Evolutionary conservation across 2,888 invertebrate genomes (phyloP), one percentile per base, ranked within the genome.

Genomic region (Synergus laeviventris): DNA sequence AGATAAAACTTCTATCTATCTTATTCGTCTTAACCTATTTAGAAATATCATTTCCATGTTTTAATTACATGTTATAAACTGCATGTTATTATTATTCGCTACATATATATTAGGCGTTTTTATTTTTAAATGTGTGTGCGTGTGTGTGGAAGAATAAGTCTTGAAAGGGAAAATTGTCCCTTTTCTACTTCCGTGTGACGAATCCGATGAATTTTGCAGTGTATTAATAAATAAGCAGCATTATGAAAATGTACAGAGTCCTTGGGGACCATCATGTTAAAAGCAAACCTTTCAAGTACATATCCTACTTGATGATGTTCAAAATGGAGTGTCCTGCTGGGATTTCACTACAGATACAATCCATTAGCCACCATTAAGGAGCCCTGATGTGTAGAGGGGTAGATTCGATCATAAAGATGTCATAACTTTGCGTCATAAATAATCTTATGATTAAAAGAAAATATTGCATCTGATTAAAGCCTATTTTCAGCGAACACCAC

Each of bases 401-500:
- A 64, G 42, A 64, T 64, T 64, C 21, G 31, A 76, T 75, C 73
- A n/a, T 61, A n/a, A 77, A 62, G 21, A 64, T 42, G 49, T 74
- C 39, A 42, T 70, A 73, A 73, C 75, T 64, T 70, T 31, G 8
- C 31, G 7, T 31, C 16, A 45, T 31, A 31, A 31, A 31, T 31
- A 31, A 31, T 31, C 31, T 31, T 31, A 31, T 31, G 31, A 31
- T 31, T 31, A 5, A 31, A 31, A 31, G 31, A 31, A 31, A 31
- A 31, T 31, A 31, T 31, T 31, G 31, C 31, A 31, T 5, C 31
- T 31, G 5, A 31, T 31, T 31, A 31, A 31, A 31, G 31, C 7
- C 31, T 31, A 31, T 31, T 31, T 31, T 5, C 31, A 31, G 31
- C 31, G 31, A 31, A 31, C 31, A 0, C 31, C 5, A 31, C 31